A percentile compares a stretch with the other conserved stretches of the same genome.
These are phyloP conservation scores for Oreocharis arfaki DNA, from an alignment of 2,113 vertebrate genomes.

Conservation along the genomic window DNA sequence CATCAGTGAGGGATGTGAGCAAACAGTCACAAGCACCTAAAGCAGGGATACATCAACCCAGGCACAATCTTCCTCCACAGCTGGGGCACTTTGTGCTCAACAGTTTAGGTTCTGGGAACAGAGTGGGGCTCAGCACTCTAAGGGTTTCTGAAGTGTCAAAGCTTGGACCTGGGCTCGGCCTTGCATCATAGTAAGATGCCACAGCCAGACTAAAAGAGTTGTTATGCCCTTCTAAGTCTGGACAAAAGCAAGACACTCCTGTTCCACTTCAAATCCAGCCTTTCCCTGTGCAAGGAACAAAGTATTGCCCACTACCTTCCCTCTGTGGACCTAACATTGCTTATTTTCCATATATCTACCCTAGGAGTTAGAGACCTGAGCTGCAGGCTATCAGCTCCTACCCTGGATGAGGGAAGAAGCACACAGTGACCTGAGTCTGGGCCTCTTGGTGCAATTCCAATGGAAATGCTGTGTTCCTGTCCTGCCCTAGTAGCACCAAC, in stretches of 20 bases:
- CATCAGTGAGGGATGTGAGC: neutral
- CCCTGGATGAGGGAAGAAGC: neutral
- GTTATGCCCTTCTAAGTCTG: neutral
- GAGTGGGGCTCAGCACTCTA: neutral
- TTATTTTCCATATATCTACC: neutral
- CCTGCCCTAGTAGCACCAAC: neutral
- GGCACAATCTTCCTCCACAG: rapidly evolving
- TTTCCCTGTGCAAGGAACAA: neutral
- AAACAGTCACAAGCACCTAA: neutral
- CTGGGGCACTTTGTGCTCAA: neutral
- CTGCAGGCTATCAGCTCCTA: neutral
- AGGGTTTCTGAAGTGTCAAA: neutral
- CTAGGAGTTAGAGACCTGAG: neutral
- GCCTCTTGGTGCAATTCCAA: neutral
- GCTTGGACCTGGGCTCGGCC: neutral
- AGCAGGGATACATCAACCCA: neutral
- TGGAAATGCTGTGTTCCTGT: neutral
- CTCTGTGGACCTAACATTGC: neutral
- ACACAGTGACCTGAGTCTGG: neutral
- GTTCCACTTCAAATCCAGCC: neutral
- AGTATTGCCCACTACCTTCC: neutral
- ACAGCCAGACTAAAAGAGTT: neutral
- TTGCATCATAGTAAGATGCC: neutral
- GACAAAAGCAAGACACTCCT: neutral
- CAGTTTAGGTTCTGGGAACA: neutral